A percentile compares a stretch with the other conserved stretches of the same genome.
Conservation (phyloP, 2,797 vertebrate genomes). For the Arctocebus calabarensis region DNA sequence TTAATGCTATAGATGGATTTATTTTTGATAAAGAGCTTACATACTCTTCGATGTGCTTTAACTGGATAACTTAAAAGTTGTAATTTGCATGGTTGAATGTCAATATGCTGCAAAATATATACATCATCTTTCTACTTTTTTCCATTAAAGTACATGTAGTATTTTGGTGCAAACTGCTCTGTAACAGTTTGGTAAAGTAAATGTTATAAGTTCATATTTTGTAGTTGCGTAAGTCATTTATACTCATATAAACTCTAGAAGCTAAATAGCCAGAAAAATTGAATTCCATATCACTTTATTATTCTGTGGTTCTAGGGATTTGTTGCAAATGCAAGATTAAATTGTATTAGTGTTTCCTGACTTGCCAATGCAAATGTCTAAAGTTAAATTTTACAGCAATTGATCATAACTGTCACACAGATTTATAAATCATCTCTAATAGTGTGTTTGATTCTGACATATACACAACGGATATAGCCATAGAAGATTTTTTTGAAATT, state of each 20-base stretch:
- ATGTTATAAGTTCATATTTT: constrained; percentile 38
- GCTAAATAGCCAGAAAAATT: background rate
- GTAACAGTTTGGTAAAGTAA: background rate
- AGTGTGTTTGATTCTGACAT: background rate
- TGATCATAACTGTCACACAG: background rate
- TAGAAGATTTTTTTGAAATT: background rate
- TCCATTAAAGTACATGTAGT: background rate
- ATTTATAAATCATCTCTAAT: background rate
- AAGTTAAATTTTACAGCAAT: background rate
- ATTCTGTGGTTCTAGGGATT: background rate
- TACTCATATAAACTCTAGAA: constrained; percentile 6
- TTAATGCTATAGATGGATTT: background rate
- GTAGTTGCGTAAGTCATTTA: background rate
- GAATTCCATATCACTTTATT: constrained; percentile 6
- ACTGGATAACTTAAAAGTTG: background rate
- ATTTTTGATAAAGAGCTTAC: background rate
- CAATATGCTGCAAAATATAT: background rate
- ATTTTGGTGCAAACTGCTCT: background rate
- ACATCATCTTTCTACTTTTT: background rate
- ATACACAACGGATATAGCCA: background rate
- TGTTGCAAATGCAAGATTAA: constrained; percentile 10
- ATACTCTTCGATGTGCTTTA: background rate
- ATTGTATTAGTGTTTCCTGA: background rate
- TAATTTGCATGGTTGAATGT: background rate
- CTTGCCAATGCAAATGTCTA: background rate